Evolutionary conservation across 1,140 invertebrate genomes (phyloP).

Genomic region (Pissodes strobi): DNA sequence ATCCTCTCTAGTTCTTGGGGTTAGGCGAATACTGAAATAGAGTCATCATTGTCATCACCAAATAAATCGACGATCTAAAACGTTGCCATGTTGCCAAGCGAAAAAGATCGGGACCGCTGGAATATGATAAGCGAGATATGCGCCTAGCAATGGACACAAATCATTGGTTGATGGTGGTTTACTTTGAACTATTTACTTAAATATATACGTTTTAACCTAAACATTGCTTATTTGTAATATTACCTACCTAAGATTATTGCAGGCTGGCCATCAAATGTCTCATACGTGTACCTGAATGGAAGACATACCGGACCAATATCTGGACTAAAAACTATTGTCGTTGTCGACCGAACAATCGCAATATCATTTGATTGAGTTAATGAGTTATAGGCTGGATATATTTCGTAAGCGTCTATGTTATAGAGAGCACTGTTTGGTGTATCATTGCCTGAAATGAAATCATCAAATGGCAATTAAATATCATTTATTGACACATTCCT

Average conservation of each 20-base stretch:
- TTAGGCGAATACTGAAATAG: no score
- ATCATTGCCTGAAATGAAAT: constrained; percentile 56
- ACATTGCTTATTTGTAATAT: no score
- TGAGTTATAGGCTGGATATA: constrained; percentile 55
- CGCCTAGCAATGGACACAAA: no score
- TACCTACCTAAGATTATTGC: constrained; percentile 63
- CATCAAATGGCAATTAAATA: constrained; percentile 22
- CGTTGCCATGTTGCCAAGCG: no score
- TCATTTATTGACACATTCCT: neutral
- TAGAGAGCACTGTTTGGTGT: constrained; percentile 52
- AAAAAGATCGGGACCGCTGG: no score
- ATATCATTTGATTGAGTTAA: constrained; percentile 64
- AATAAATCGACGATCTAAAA: no score
- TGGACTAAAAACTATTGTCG: constrained; percentile 59
- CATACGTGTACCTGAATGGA: constrained; percentile 61
- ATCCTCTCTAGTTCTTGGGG: no score
- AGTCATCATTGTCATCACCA: no score
- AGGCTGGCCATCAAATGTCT: constrained; percentile 57
- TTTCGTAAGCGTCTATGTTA: constrained; percentile 39
- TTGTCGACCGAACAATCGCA: constrained; percentile 60
- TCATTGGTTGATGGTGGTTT: no score
- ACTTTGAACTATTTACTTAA: no score
- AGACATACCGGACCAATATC: constrained; percentile 69
- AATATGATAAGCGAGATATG: no score
- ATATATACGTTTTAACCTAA: no score